These are phyloP conservation scores for Grapholita molesta DNA, from an alignment of 1,140 invertebrate genomes.

Conservation along the genomic window DNA sequence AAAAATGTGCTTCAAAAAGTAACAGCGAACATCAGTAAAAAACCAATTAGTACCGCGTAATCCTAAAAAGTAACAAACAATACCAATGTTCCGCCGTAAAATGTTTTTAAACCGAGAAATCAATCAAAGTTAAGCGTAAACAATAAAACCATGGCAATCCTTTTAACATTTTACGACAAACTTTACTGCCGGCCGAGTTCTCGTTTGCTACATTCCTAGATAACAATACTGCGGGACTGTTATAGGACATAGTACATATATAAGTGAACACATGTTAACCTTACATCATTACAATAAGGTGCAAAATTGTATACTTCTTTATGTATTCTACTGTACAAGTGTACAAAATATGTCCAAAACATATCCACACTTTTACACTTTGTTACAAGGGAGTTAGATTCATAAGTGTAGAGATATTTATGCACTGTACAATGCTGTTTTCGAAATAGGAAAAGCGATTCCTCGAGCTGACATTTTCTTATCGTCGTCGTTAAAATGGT, in stretches of 20 bases:
- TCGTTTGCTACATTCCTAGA: neutral
- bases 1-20: too few species aligned
- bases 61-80: too few species aligned
- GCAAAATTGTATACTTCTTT: too few species aligned
- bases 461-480: neutral
- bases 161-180: constrained; percentile 9
- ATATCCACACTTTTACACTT: neutral
- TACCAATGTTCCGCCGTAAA: neutral
- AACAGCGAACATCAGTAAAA: too few species aligned
- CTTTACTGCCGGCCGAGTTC: neutral
- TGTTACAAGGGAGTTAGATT: too few species aligned
- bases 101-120: neutral
- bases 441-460: neutral
- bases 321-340: too few species aligned
- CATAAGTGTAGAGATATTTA: too few species aligned
- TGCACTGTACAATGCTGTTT: neutral
- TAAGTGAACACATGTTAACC: too few species aligned
- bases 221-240: neutral
- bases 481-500: neutral
- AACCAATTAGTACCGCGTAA: too few species aligned
- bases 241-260: too few species aligned
- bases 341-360: too few species aligned
- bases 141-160: neutral
- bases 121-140: neutral
- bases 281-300: too few species aligned